Percentiles rank a stretch among this genome's conserved stretches.
These are phyloP conservation scores for Rhodophaea formosa DNA, from an alignment of 2,888 invertebrate species.

Conservation along the genomic window DNA sequence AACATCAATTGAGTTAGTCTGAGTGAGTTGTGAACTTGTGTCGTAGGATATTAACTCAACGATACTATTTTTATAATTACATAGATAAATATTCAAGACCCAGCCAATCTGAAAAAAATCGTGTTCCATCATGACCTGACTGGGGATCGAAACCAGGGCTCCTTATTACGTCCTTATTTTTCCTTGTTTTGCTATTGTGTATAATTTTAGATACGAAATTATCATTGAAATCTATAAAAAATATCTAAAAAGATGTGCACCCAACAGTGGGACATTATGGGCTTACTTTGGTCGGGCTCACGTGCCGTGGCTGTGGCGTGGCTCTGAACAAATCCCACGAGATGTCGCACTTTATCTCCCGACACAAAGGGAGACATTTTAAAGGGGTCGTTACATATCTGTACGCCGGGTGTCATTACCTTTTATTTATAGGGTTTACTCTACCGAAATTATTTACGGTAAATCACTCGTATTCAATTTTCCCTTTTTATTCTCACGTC, in stretches of 20 bases:
- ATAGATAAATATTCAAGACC: too few relatives aligned
- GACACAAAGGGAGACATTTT: constrained; percentile 38
- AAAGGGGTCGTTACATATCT: constrained; percentile 35
- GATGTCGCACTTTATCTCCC: constrained; percentile 41
- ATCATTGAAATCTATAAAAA: too few relatives aligned
- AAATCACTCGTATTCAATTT: constrained; percentile 18
- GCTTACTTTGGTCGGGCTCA: constrained; percentile 10
- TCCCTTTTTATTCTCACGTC: constrained; percentile 15
- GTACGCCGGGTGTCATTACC: constrained; percentile 28
- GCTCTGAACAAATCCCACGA: constrained; percentile 38
- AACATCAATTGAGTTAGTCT: too few relatives aligned
- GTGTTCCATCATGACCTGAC: too few relatives aligned
- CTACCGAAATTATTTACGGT: constrained; percentile 19
- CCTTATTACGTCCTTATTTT: too few relatives aligned
- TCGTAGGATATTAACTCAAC: too few relatives aligned
- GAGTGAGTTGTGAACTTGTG: too few relatives aligned
- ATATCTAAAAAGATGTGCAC: background rate
- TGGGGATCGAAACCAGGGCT: too few relatives aligned
- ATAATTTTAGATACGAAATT: too few relatives aligned
- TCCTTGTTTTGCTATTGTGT: too few relatives aligned
- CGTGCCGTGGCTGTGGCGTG: constrained; percentile 22
- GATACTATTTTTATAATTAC: too few relatives aligned
- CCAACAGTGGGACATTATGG: background rate
- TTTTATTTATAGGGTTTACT: constrained; percentile 21
- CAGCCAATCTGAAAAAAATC: too few relatives aligned